A percentile compares a stretch with the other conserved stretches of the same genome.
Evolutionary conservation across 1,140 invertebrate species (phyloP).

Genomic region (Diorhabda sublineata): DNA sequence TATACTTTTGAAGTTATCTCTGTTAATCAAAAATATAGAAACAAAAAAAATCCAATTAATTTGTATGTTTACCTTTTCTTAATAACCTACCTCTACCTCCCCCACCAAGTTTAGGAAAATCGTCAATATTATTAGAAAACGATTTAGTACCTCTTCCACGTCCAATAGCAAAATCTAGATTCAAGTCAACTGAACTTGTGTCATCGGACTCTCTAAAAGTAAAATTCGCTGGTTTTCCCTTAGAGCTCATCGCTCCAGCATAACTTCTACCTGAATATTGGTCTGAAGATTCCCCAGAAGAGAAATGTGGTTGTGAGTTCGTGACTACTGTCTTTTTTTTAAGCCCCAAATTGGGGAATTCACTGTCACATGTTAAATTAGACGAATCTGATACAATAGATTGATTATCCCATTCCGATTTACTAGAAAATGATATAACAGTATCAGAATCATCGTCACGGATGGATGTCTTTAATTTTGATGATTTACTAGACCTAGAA

Average conservation of each 20-base stretch:
- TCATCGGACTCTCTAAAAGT: slow-evolving; percentile 3
- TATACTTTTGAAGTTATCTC: too few relatives aligned
- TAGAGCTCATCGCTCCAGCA: slow-evolving; percentile 11
- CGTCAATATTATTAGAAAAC: not conserved
- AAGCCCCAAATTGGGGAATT: slow-evolving; percentile 13
- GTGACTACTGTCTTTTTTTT: not conserved
- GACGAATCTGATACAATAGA: slow-evolving; percentile 12
- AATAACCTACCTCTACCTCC: not conserved
- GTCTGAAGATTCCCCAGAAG: not conserved
- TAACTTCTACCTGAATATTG: slow-evolving; percentile 4
- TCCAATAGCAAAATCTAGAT: not conserved
- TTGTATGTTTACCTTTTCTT: not conserved
- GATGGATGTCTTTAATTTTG: not conserved
- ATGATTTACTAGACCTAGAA: not conserved
- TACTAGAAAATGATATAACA: slow-evolving; percentile 15
- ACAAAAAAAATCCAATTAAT: too few relatives aligned
- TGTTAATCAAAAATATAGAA: too few relatives aligned
- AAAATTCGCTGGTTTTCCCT: not conserved
- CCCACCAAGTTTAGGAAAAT: slow-evolving; percentile 8
- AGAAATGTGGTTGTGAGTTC: not conserved
- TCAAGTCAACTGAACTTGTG: not conserved
- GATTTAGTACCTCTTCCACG: not conserved
- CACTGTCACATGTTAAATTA: slow-evolving; percentile 1
- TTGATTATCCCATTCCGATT: slow-evolving; percentile 18
- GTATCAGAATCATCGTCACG: slow-evolving; percentile 13